Evolutionary conservation across 2,888 invertebrate genomes (phyloP).

Genomic region (Nowickia ferox): DNA sequence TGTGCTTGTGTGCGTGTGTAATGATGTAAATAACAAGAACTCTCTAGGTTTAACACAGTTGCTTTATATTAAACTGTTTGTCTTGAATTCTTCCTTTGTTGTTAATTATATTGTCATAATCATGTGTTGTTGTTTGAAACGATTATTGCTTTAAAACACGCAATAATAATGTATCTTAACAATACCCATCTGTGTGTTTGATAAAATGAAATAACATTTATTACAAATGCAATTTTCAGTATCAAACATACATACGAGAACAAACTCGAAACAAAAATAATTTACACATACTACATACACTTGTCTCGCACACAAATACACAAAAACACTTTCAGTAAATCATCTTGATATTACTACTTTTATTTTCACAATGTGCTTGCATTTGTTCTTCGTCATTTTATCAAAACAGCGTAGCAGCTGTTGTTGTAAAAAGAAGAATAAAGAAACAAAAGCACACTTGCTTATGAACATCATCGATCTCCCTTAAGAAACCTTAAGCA

Average conservation of each 20-base stretch:
- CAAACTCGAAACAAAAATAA: neutral
- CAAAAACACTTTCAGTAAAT: slow-evolving; percentile 39
- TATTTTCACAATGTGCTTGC: slow-evolving; percentile 51
- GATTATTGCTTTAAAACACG: slow-evolving; percentile 61
- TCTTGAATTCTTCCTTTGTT: slow-evolving; percentile 36
- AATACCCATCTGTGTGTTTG: slow-evolving; percentile 68
- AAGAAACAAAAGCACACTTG: neutral
- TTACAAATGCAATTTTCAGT: slow-evolving; percentile 70
- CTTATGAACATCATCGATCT: neutral
- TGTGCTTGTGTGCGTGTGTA: neutral
- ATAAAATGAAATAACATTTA: slow-evolving; percentile 58
- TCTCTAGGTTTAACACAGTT: neutral
- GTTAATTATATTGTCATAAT: slow-evolving; percentile 71
- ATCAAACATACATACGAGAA: slow-evolving; percentile 27
- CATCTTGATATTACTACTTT: slow-evolving; percentile 59
- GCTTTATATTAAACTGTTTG: slow-evolving; percentile 21
- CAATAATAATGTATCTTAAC: slow-evolving; percentile 61
- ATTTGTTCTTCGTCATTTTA: slow-evolving; percentile 48
- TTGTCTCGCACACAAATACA: neutral
- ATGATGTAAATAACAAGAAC: slow-evolving; percentile 7
- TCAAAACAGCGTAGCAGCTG: slow-evolving; percentile 48
- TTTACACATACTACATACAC: slow-evolving; percentile 7
- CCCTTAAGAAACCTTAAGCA: slow-evolving; percentile 52
- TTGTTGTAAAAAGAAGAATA: slow-evolving; percentile 23
- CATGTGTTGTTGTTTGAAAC: slow-evolving; percentile 61